Percentiles rank a stretch among this genome's conserved stretches.
Conservation (phyloP, 2,888 invertebrate genomes). For the Campaea margaritaria region DNA sequence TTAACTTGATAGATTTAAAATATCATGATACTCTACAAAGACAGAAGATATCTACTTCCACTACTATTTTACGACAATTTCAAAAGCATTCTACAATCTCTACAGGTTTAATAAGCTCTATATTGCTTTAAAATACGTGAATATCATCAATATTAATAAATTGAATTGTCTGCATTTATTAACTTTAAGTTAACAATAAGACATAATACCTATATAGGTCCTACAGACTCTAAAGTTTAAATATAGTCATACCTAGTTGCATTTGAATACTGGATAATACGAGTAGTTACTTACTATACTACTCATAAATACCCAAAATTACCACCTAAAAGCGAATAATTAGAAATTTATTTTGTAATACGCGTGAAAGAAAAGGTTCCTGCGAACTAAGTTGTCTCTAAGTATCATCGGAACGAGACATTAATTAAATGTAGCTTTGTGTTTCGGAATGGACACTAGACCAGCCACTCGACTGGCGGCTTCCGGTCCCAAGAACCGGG, state of each 20-base stretch:
- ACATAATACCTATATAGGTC: too few species aligned
- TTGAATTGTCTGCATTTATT: too few species aligned
- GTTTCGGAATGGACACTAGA: conserved; percentile 47
- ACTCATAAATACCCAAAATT: too few species aligned
- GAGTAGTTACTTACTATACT: too few species aligned
- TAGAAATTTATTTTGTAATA: neutral
- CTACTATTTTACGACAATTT: neutral
- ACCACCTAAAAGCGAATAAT: too few species aligned
- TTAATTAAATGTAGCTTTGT: neutral
- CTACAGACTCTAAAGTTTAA: too few species aligned
- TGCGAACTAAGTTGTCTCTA: conserved; percentile 3
- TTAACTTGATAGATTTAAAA: neutral
- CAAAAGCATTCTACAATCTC: neutral
- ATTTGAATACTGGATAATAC: too few species aligned
- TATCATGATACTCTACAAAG: neutral
- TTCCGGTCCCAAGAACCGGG: conserved; percentile 52
- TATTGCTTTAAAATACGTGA: conserved; percentile 15
- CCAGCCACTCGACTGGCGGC: conserved; percentile 77
- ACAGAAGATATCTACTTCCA: too few species aligned
- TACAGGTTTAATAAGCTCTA: conserved; percentile 1
- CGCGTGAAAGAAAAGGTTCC: neutral
- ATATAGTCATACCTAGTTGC: too few species aligned
- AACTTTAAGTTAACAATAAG: too few species aligned
- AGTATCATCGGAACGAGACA: neutral
- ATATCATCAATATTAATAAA: neutral